A percentile compares a stretch with the other conserved stretches of the same genome.
Conservation (phyloP, 1,140 invertebrate genomes). For the Drosophila dunni region DNA sequence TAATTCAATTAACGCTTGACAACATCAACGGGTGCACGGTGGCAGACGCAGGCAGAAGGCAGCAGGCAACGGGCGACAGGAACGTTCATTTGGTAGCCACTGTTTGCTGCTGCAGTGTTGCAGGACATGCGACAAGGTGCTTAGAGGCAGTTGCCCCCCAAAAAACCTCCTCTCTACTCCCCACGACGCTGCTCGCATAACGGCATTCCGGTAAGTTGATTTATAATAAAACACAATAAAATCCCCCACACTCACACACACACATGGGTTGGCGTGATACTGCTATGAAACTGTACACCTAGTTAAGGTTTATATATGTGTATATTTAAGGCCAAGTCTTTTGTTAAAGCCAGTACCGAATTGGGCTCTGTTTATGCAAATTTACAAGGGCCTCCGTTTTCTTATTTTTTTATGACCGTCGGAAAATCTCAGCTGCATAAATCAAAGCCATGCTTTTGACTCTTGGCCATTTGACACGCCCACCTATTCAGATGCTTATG, state of each 20-base stretch:
- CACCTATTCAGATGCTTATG: slow-evolving; percentile 37
- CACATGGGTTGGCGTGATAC: slow-evolving; percentile 21
- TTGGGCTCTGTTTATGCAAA: slow-evolving; percentile 24
- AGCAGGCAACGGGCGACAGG: not conserved
- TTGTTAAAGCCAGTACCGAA: slow-evolving; percentile 11
- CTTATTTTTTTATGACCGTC: slow-evolving; percentile 5
- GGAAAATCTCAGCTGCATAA: slow-evolving; percentile 51
- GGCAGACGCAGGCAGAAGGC: slow-evolving; percentile 24
- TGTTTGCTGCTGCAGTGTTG: slow-evolving; percentile 41
- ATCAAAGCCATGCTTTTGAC: slow-evolving; percentile 59
- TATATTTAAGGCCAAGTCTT: not conserved
- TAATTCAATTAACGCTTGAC: slow-evolving; percentile 80
- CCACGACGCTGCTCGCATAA: not conserved
- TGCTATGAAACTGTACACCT: slow-evolving; percentile 11
- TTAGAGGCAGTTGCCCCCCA: slow-evolving; percentile 37
- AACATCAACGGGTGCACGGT: slow-evolving; percentile 52
- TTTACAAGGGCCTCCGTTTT: slow-evolving; percentile 7
- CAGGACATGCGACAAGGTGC: slow-evolving; percentile 62
- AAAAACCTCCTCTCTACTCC: not conserved
- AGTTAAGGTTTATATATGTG: not conserved
- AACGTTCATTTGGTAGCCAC: slow-evolving; percentile 7
- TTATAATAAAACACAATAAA: slow-evolving; percentile 9
- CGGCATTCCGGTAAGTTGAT: slow-evolving; percentile 47
- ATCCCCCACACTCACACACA: not conserved
- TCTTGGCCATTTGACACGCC: slow-evolving; percentile 43